Conservation (phyloP, 2,113 vertebrate genomes). For the Ginglymostoma cirratum region DNA sequence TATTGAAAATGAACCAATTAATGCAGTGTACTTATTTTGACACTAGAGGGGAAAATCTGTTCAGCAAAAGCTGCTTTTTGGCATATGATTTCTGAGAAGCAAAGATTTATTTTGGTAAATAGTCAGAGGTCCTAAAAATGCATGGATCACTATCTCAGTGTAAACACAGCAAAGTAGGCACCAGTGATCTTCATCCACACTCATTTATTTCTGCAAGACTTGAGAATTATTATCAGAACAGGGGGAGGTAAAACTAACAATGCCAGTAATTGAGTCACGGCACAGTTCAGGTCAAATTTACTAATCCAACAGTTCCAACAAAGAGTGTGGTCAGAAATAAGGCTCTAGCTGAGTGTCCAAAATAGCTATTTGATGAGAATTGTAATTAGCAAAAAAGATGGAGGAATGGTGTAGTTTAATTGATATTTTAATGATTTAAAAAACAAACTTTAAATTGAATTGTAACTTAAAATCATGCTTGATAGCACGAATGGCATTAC, state of each 20-base stretch:
- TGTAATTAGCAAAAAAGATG: background rate
- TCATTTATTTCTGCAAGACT: background rate
- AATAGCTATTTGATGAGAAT: background rate
- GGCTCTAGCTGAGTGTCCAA: background rate
- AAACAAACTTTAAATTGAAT: background rate
- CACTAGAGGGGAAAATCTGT: background rate
- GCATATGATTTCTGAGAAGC: background rate
- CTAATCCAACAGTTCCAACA: too few species aligned
- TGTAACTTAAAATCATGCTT: background rate
- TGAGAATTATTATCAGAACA: background rate
- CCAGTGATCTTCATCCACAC: background rate
- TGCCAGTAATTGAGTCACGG: background rate
- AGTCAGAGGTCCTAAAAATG: background rate
- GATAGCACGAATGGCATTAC: background rate
- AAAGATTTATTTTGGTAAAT: background rate
- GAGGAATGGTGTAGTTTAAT: background rate
- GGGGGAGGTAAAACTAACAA: background rate
- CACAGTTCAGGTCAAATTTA: too few species aligned
- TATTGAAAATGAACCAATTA: constrained; percentile 17
- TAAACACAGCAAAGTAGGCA: background rate
- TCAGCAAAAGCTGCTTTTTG: background rate
- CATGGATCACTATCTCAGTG: background rate
- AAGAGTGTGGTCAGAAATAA: background rate
- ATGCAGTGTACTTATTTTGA: constrained; percentile 14
- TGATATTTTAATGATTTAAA: background rate